Percentiles rank a stretch among this genome's conserved stretches.
phyloP scores from a whole-genome alignment of 2,888 invertebrate genomes.

The Hirtodrosophila trivittata region DNA sequence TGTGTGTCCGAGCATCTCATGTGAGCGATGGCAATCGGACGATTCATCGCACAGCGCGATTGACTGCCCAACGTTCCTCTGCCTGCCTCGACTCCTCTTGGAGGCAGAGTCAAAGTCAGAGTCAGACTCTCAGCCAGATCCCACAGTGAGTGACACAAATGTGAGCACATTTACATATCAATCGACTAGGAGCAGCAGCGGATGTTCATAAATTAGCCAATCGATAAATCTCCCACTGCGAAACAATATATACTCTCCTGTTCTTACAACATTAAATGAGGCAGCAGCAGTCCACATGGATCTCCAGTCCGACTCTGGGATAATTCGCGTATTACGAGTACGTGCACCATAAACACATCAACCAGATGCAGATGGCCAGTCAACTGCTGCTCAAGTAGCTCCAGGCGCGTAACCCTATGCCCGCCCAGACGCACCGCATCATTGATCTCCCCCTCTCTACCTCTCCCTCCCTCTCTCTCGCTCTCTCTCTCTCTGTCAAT shows the following conservation, averaged over 20 bases:
- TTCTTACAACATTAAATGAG: slow-evolving; percentile 72
- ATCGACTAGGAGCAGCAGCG: slow-evolving; percentile 65
- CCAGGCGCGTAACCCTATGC: slow-evolving; percentile 35
- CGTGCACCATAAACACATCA: slow-evolving; percentile 78
- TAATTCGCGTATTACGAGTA: slow-evolving; percentile 60
- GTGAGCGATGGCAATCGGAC: slow-evolving; percentile 77
- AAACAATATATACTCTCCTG: slow-evolving; percentile 51
- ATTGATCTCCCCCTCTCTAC: slow-evolving; percentile 24
- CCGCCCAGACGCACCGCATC: slow-evolving; percentile 45
- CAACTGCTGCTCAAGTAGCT: slow-evolving; percentile 11
- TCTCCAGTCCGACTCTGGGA: slow-evolving; percentile 26
- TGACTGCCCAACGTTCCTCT: slow-evolving; percentile 11
- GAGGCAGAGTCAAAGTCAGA: too few relatives aligned
- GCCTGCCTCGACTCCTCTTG: not conserved
- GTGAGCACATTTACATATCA: slow-evolving; percentile 82
- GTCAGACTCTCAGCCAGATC: slow-evolving; percentile 1
- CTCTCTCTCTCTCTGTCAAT: slow-evolving; percentile 25
- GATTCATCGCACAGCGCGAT: slow-evolving; percentile 73
- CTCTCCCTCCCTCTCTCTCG: not conserved
- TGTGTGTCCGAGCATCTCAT: slow-evolving; percentile 73
- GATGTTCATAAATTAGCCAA: slow-evolving; percentile 84
- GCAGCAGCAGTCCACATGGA: slow-evolving; percentile 14
- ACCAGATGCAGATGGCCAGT: slow-evolving; percentile 33
- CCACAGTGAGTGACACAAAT: slow-evolving; percentile 74
- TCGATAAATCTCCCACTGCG: slow-evolving; percentile 76